Conservation (phyloP, 2,113 vertebrate genomes). For the Tautogolabrus adspersus region DNA sequence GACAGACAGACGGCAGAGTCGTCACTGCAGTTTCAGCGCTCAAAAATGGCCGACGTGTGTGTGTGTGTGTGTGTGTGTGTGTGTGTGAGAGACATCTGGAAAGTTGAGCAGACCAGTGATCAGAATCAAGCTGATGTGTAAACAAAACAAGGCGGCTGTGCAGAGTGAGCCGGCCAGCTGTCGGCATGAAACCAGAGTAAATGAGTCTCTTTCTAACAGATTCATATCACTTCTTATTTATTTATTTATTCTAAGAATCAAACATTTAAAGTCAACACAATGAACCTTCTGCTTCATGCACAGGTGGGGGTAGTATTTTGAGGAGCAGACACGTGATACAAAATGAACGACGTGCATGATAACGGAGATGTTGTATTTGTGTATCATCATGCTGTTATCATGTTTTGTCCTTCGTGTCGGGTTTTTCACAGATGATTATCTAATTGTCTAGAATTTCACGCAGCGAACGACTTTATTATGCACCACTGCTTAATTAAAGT, state of each 20-base stretch:
- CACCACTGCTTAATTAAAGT: slow-evolving; percentile 74
- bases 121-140: slow-evolving; percentile 73
- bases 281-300: neutral
- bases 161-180: slow-evolving; percentile 67
- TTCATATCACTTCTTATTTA: neutral
- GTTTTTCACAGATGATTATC: slow-evolving; percentile 77
- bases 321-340: neutral
- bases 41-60: slow-evolving; percentile 46
- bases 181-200: slow-evolving; percentile 52
- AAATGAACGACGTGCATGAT: slow-evolving; percentile 49
- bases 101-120: slow-evolving; percentile 73
- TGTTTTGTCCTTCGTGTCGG: slow-evolving; percentile 54
- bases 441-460: slow-evolving; percentile 69
- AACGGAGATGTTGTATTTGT: slow-evolving; percentile 46
- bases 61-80: slow-evolving; percentile 58
- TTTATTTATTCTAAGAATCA: slow-evolving; percentile 26
- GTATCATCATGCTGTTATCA: slow-evolving; percentile 55
- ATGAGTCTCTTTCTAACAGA: slow-evolving; percentile 46
- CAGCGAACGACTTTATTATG: slow-evolving; percentile 62
- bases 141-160: slow-evolving; percentile 67
- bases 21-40: slow-evolving; percentile 1
- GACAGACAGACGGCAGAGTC: neutral
- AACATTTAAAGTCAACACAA: no score
- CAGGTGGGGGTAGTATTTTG: no score
- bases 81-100: slow-evolving; percentile 76